These are phyloP conservation scores for Chloroceryle amazona DNA, from an alignment of 2,797 vertebrate species.

Conservation along the genomic window DNA sequence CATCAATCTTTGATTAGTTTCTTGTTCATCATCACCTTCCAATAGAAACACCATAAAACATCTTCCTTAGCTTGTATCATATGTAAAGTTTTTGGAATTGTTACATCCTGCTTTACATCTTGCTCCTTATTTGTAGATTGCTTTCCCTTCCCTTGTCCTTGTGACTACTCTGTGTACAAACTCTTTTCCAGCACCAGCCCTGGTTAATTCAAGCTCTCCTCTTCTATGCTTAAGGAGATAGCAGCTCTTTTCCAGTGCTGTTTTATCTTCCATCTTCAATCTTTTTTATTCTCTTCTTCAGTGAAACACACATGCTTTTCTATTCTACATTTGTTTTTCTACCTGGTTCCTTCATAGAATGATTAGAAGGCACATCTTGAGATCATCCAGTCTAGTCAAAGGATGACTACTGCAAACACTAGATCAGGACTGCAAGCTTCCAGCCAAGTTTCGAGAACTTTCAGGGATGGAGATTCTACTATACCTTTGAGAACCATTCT, in stretches of 20 bases:
- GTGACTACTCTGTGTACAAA: neutral
- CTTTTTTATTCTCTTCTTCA: neutral
- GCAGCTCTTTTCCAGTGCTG: neutral
- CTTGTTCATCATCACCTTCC: neutral
- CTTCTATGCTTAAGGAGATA: neutral
- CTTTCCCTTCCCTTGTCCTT: neutral
- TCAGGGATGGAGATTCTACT: neutral
- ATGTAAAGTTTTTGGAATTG: neutral
- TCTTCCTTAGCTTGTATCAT: neutral
- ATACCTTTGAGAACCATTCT: neutral
- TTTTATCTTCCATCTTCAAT: neutral
- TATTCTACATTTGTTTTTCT: neutral
- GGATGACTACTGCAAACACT: neutral
- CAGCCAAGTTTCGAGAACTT: neutral
- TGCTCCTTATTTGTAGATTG: neutral
- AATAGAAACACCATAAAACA: neutral
- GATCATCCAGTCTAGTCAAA: neutral
- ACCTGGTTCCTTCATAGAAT: neutral
- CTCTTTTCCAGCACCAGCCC: neutral
- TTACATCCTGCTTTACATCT: neutral
- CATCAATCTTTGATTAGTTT: neutral
- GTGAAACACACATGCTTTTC: neutral
- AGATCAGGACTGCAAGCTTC: neutral
- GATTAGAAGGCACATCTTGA: neutral
- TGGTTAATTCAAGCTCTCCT: neutral